These are phyloP conservation scores for Mionectes olivaceus DNA, from an alignment of 2,797 vertebrate species.

Conservation along the genomic window DNA sequence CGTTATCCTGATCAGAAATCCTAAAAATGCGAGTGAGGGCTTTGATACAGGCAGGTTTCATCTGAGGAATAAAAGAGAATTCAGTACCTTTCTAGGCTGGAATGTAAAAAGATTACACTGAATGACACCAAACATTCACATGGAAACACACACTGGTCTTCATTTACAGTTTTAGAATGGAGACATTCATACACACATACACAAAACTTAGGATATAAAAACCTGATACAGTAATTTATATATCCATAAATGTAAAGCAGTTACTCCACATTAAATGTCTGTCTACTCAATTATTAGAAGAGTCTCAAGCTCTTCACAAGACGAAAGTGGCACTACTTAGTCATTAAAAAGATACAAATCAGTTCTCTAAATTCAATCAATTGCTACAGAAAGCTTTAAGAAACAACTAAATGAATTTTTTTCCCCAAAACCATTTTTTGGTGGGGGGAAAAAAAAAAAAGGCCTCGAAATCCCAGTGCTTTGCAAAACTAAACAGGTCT, in stretches of 20 bases:
- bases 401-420: background rate
- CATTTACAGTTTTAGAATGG: background rate
- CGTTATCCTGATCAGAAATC: constrained; percentile 95
- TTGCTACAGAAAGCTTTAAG: background rate
- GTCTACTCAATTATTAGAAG: background rate
- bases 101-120: background rate
- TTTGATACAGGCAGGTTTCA: constrained; percentile 92
- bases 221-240: background rate
- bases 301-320: background rate
- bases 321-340: background rate
- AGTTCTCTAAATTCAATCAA: background rate
- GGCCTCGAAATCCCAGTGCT: background rate
- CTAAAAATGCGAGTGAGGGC: constrained; percentile 95
- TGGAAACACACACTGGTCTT: background rate
- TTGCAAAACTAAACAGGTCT: background rate
- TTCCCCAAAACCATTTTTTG: background rate
- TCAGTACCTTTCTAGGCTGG: background rate
- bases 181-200: background rate
- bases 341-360: background rate
- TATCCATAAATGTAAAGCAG: background rate
- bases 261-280: background rate
- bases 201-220: background rate
- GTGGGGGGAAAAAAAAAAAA: background rate
- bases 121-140: background rate
- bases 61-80: constrained; percentile 76